Evolutionary conservation across 2,113 vertebrate species (phyloP).

Genomic region (Dromas ardeola): DNA sequence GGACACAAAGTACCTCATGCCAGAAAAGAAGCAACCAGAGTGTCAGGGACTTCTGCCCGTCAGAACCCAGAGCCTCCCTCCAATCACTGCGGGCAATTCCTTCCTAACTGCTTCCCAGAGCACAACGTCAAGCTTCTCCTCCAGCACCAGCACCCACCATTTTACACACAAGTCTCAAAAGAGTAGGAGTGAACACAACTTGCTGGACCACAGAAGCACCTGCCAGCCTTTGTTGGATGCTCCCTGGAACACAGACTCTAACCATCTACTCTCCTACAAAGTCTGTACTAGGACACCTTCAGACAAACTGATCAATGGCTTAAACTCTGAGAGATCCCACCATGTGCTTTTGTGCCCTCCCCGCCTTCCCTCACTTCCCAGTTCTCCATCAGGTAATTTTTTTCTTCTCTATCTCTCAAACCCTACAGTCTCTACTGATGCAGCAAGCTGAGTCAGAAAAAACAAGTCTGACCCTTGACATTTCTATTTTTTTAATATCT

Average conservation of each 20-base stretch:
- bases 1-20: constrained; percentile 69
- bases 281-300: constrained; percentile 71
- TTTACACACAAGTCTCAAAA: constrained; percentile 78
- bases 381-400: constrained; percentile 78
- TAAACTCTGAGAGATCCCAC: constrained; percentile 63
- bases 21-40: constrained; percentile 71
- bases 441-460: not conserved
- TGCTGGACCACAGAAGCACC: constrained; percentile 74
- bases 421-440: not conserved
- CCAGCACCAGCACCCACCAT: constrained; percentile 45
- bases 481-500: not conserved
- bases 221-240: constrained; percentile 60
- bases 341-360: constrained; percentile 69
- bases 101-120: constrained; percentile 72
- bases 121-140: constrained; percentile 21
- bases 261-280: constrained; percentile 71
- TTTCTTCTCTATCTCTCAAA: not conserved
- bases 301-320: constrained; percentile 73
- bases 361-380: constrained; percentile 75
- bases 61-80: constrained; percentile 84
- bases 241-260: constrained; percentile 73
- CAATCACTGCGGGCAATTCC: constrained; percentile 74
- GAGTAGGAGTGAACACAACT: constrained; percentile 81
- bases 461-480: not conserved
- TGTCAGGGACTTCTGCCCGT: constrained; percentile 75